phyloP scores from a whole-genome alignment of 2,888 invertebrate species.

The Eurytoma californica region DNA sequence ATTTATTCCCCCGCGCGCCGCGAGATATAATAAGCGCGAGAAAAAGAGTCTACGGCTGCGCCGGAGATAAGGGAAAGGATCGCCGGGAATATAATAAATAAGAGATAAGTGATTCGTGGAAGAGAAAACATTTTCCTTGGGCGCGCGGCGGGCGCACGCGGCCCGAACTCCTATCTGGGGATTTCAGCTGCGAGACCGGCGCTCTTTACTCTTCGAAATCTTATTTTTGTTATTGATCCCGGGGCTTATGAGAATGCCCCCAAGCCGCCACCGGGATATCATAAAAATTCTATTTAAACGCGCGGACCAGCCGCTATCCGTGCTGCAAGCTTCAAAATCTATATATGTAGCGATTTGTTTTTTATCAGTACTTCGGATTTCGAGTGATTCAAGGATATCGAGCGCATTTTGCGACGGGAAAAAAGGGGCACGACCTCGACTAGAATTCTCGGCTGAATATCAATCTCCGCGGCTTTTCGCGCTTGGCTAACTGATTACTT shows the following conservation, averaged over 20 bases:
- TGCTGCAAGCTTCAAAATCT: background rate
- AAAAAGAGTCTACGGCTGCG: conserved; percentile 1
- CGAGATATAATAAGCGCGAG: background rate
- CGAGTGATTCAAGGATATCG: too few relatives aligned
- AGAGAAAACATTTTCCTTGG: conserved; percentile 46
- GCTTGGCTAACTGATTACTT: background rate
- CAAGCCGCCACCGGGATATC: background rate
- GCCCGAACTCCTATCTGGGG: conserved; percentile 11
- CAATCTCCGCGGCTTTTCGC: background rate
- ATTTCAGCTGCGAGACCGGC: conserved; percentile 31
- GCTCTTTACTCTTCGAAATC: conserved; percentile 21
- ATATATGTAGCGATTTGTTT: too few relatives aligned
- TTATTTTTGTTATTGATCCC: conserved; percentile 48
- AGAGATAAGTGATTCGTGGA: conserved; percentile 45
- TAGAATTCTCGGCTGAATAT: too few relatives aligned
- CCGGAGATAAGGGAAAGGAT: conserved; percentile 37
- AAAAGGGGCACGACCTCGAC: too few relatives aligned
- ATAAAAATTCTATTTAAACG: conserved; percentile 42
- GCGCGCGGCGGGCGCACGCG: background rate
- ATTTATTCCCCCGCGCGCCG: conserved; percentile 4
- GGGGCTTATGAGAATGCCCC: conserved; percentile 3
- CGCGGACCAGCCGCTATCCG: background rate
- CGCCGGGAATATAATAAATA: conserved; percentile 34
- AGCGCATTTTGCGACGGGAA: too few relatives aligned
- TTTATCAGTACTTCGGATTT: too few relatives aligned